These are phyloP conservation scores for Rousettus madagascariensis DNA, from an alignment of 2,797 vertebrate species.

Conservation along the genomic window DNA sequence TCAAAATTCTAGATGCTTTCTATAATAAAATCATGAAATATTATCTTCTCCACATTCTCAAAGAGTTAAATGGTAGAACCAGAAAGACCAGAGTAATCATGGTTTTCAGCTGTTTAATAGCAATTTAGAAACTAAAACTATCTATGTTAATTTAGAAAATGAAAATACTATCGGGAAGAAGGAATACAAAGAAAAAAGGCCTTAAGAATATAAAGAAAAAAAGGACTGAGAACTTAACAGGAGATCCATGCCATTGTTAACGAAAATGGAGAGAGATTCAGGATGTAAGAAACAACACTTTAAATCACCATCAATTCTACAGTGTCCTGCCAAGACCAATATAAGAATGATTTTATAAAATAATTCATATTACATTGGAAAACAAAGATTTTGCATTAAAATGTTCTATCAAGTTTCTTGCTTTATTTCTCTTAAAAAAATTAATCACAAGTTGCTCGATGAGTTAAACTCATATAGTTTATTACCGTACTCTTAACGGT, in stretches of 20 bases:
- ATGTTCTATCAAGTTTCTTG: background rate
- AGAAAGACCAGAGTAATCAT: background rate
- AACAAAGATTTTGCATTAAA: conserved; percentile 22
- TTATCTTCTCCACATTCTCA: background rate
- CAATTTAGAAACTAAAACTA: conserved; percentile 7
- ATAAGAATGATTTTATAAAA: background rate
- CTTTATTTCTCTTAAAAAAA: conserved; percentile 30
- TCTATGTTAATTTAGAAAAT: conserved; percentile 13
- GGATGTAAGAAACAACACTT: background rate
- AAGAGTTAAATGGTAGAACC: background rate
- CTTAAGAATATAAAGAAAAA: background rate
- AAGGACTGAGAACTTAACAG: background rate
- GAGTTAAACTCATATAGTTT: background rate
- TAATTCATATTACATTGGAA: conserved; percentile 4
- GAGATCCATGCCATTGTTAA: background rate
- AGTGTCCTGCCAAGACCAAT: background rate
- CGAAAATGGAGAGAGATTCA: background rate
- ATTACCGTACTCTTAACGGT: background rate
- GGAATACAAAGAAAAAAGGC: background rate
- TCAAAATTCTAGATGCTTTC: conserved; percentile 2
- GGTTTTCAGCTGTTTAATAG: background rate
- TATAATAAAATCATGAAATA: conserved; percentile 10
- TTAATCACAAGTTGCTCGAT: background rate
- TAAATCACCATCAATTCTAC: background rate
- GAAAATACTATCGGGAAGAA: conserved; percentile 25